Evolutionary conservation across 2,797 vertebrate species (phyloP).

Genomic region (Cryptoprocta ferox): DNA sequence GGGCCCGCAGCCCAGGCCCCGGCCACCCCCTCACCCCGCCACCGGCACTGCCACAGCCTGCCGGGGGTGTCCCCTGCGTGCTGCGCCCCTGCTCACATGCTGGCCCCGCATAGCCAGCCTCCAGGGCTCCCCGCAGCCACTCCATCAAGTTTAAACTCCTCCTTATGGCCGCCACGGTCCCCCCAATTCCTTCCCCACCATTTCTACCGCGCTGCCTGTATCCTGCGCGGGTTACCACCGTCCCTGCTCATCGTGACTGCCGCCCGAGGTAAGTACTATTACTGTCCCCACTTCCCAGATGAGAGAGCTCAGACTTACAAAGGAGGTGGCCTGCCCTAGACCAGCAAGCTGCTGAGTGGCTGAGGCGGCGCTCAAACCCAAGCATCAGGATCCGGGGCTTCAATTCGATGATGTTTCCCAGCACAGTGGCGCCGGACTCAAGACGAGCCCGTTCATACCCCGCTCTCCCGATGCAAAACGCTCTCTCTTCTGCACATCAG

Average conservation of each 20-base stretch:
- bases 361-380: not conserved
- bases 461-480: not conserved
- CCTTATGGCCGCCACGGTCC: not conserved
- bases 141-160: not conserved
- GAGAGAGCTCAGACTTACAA: not conserved
- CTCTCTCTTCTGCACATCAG: not conserved
- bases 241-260: not conserved
- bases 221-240: rapidly evolving
- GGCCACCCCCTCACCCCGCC: rapidly evolving
- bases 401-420: not conserved
- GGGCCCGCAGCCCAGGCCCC: rapidly evolving
- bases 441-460: rapidly evolving
- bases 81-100: not conserved
- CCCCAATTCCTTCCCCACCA: not conserved
- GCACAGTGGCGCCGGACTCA: not conserved
- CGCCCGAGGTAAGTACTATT: not conserved
- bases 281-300: not conserved
- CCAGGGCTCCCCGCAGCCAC: not conserved
- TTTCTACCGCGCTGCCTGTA: not conserved
- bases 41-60: not conserved
- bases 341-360: not conserved
- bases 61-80: rapidly evolving
- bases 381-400: not conserved
- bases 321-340: not conserved
- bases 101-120: not conserved